These are phyloP conservation scores for Plebejus melissa DNA, from an alignment of 2,888 invertebrate genomes.

Conservation along the genomic window DNA sequence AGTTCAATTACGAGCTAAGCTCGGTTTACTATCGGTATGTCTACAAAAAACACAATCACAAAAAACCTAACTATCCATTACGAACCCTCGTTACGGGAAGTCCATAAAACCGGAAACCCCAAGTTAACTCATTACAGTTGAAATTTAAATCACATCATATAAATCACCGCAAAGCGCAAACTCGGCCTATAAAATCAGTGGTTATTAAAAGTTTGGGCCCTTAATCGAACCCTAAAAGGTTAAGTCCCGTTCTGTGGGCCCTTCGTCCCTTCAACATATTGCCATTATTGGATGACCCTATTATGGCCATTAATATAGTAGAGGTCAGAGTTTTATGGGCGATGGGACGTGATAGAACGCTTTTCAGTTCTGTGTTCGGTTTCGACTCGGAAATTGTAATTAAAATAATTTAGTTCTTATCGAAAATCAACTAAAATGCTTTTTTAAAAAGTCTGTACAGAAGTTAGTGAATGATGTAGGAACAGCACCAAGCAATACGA, in stretches of 20 bases:
- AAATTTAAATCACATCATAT: slow-evolving; percentile 30
- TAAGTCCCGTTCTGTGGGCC: slow-evolving; percentile 61
- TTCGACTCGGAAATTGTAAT: too few species aligned
- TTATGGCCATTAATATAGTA: slow-evolving; percentile 64
- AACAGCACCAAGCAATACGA: too few species aligned
- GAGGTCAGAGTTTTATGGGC: slow-evolving; percentile 24
- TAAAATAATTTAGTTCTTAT: too few species aligned
- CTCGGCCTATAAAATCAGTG: slow-evolving; percentile 52
- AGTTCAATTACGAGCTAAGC: too few species aligned
- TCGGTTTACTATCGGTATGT: too few species aligned
- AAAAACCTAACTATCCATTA: neutral
- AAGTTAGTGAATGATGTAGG: too few species aligned
- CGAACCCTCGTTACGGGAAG: neutral
- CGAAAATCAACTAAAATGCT: too few species aligned
- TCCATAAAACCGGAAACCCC: slow-evolving; percentile 6
- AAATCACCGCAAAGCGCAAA: slow-evolving; percentile 34
- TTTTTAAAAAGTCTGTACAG: too few species aligned
- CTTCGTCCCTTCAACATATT: slow-evolving; percentile 69
- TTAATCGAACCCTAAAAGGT: slow-evolving; percentile 54
- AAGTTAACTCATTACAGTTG: slow-evolving; percentile 15
- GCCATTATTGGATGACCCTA: slow-evolving; percentile 62
- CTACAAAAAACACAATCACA: neutral
- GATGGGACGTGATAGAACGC: slow-evolving; percentile 2
- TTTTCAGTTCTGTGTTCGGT: neutral
- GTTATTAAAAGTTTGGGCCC: slow-evolving; percentile 70